phyloP scores from a whole-genome alignment of 2,888 invertebrate genomes.

The Philereme vetulata region DNA sequence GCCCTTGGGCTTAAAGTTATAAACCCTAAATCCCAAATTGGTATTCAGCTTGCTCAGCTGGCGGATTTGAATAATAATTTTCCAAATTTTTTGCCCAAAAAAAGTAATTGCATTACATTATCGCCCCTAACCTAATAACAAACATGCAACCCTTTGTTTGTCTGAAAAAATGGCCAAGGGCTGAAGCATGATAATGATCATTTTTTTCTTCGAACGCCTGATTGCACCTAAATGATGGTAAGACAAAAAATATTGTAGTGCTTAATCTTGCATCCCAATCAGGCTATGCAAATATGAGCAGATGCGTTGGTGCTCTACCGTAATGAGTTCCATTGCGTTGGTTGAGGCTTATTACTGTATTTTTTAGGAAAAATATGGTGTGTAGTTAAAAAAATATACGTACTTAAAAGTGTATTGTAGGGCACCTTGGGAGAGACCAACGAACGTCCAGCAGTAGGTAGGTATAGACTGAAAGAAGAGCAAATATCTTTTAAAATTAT shows the following conservation, averaged over 20 bases:
- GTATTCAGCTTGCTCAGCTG: slow-evolving; percentile 76
- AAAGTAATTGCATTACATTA: slow-evolving; percentile 82
- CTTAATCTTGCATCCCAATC: slow-evolving; percentile 81
- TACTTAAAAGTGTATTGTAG: too few relatives aligned
- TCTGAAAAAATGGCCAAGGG: slow-evolving; percentile 83
- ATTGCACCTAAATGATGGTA: slow-evolving; percentile 79
- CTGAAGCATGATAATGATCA: slow-evolving; percentile 81
- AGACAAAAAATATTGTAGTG: slow-evolving; percentile 80
- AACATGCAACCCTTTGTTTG: slow-evolving; percentile 81
- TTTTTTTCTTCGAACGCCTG: slow-evolving; percentile 74
- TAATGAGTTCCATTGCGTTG: slow-evolving; percentile 46
- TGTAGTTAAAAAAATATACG: too few relatives aligned
- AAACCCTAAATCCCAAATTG: slow-evolving; percentile 59
- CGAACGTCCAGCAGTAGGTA: too few relatives aligned
- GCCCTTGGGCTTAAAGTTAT: too few relatives aligned
- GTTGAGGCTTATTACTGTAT: slow-evolving; percentile 7
- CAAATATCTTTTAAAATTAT: too few relatives aligned
- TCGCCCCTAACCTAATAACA: slow-evolving; percentile 83
- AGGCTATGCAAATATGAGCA: slow-evolving; percentile 76
- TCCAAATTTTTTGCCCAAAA: slow-evolving; percentile 64
- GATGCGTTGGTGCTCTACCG: slow-evolving; percentile 74
- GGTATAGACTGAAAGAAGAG: too few relatives aligned
- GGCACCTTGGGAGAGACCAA: too few relatives aligned
- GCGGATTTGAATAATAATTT: slow-evolving; percentile 80
- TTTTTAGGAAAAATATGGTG: not conserved